Conservation (phyloP, 2,113 vertebrate genomes). For the Albula goreensis region DNA sequence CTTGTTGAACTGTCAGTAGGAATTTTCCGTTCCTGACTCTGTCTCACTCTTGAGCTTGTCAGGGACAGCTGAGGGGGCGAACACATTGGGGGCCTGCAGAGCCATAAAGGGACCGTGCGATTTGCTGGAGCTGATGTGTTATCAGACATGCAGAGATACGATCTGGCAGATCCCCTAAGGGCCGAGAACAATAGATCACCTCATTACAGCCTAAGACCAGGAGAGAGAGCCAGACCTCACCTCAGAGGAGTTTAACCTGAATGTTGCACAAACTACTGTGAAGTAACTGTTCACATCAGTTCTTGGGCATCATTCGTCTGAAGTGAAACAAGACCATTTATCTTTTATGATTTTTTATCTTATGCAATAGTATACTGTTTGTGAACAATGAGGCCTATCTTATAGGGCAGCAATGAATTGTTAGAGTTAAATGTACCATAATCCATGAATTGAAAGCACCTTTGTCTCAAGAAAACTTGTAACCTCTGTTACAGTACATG, state of each 20-base stretch:
- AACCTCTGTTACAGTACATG: slow-evolving; percentile 27
- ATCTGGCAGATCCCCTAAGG: no score
- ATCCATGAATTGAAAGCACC: slow-evolving; percentile 31
- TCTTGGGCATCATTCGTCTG: slow-evolving; percentile 40
- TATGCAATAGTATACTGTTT: slow-evolving; percentile 36
- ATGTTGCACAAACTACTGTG: neutral
- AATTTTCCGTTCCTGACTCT: no score
- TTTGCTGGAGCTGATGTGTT: no score
- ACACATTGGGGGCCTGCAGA: no score
- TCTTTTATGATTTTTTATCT: slow-evolving; percentile 30
- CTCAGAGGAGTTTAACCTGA: neutral
- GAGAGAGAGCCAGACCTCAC: neutral
- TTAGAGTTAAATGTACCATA: slow-evolving; percentile 45
- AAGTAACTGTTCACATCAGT: slow-evolving; percentile 15
- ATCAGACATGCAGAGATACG: no score
- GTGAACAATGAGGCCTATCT: slow-evolving; percentile 48
- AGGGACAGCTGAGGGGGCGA: no score
- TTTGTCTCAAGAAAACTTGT: slow-evolving; percentile 24
- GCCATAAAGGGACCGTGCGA: no score
- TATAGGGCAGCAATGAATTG: slow-evolving; percentile 43
- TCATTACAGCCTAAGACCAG: neutral
- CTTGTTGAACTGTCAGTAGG: no score
- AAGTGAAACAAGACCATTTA: neutral
- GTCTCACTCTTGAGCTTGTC: no score
- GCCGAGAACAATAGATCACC: neutral